Conservation (phyloP, 2,888 invertebrate species). For the Diarsia brunnea region DNA sequence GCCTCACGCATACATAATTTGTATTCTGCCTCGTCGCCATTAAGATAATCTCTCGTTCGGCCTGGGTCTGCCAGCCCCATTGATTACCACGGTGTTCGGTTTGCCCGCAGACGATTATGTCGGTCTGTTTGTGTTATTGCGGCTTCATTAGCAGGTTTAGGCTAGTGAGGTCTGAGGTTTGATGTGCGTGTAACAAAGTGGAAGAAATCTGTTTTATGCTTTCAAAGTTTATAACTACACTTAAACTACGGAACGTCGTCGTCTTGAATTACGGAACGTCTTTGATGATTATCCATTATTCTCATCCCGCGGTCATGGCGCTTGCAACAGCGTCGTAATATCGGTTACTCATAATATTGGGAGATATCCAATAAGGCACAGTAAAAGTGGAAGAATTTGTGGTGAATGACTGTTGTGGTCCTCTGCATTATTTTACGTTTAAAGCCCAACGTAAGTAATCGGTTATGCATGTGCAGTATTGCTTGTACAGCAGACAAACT, state of each 20-base stretch:
- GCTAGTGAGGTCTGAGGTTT: constrained; percentile 1
- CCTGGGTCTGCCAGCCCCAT: constrained; percentile 72
- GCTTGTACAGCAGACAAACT: not conserved
- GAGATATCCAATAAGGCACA: no score
- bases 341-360: no score
- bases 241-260: no score
- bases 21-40: constrained; percentile 81
- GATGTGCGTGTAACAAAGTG: not conserved
- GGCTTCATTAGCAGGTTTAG: constrained; percentile 40
- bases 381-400: no score
- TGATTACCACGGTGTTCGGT: constrained; percentile 72
- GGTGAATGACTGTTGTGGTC: not conserved
- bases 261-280: no score
- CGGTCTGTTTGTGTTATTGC: constrained; percentile 47
- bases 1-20: constrained; percentile 88
- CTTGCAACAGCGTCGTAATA: no score
- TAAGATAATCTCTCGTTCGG: constrained; percentile 84
- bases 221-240: no score
- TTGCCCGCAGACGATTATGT: constrained; percentile 48
- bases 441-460: not conserved
- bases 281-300: no score
- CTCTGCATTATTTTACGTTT: not conserved
- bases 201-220: not conserved
- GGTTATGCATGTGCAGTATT: not conserved
- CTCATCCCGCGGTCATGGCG: no score